A percentile compares a stretch with the other conserved stretches of the same genome.
Evolutionary conservation across 2,113 vertebrate genomes (phyloP).

Genomic region (Myiozetetes cayanensis): DNA sequence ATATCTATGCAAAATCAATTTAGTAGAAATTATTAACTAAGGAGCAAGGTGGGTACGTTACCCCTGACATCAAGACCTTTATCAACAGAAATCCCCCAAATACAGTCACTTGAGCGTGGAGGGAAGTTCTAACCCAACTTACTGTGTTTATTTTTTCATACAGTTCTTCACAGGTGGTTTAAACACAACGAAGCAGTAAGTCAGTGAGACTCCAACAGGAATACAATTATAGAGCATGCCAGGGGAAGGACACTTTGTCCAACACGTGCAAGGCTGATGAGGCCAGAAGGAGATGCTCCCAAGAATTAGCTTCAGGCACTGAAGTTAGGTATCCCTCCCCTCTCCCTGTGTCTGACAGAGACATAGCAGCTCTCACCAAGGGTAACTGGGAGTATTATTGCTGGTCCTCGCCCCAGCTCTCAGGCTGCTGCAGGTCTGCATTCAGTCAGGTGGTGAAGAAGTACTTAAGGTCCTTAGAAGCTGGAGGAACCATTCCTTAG

Average conservation of each 20-base stretch:
- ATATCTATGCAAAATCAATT: neutral
- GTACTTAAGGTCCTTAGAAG: neutral
- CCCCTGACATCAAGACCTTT: neutral
- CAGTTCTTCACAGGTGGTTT: neutral
- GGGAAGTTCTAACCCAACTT: neutral
- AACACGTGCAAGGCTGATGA: neutral
- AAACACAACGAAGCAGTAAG: neutral
- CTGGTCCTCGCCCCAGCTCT: neutral
- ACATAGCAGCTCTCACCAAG: neutral
- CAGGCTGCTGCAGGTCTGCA: neutral
- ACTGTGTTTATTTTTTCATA: neutral
- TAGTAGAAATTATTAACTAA: neutral
- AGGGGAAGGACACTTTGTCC: neutral
- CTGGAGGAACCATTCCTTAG: neutral
- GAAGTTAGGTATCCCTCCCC: neutral
- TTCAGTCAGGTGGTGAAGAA: neutral
- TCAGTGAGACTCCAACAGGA: fast-evolving
- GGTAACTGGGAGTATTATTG: neutral
- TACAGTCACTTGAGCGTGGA: neutral
- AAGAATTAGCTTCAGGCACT: neutral
- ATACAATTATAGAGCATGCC: too few species aligned
- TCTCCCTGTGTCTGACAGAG: neutral
- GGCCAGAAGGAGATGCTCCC: neutral
- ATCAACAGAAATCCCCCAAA: neutral
- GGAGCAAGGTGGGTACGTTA: neutral